These are phyloP conservation scores for Crax fasciolata DNA, from an alignment of 2,797 vertebrate species.

Conservation along the genomic window DNA sequence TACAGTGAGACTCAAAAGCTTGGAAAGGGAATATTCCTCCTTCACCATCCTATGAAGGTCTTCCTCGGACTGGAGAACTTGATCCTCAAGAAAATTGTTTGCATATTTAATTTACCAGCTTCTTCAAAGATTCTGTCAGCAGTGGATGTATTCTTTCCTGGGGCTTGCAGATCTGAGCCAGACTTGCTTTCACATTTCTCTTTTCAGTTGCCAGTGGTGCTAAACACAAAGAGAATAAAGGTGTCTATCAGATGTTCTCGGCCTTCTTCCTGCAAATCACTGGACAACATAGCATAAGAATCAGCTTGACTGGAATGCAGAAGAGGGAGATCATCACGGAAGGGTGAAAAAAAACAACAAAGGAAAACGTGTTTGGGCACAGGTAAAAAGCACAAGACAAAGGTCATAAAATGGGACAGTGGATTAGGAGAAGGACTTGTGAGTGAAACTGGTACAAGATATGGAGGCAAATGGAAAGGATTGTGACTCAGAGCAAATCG, in stretches of 20 bases:
- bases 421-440: conserved; percentile 14
- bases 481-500: not conserved
- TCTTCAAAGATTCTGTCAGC: conserved; percentile 49
- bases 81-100: conserved; percentile 30
- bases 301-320: not conserved
- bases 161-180: conserved; percentile 16
- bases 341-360: not conserved
- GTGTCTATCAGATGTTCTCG: not conserved
- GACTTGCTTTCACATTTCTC: conserved; percentile 39
- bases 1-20: not conserved
- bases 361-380: not conserved
- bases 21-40: not conserved
- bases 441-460: not conserved
- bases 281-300: not conserved
- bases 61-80: conserved; percentile 11
- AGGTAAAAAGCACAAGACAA: not conserved
- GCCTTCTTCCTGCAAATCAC: conserved; percentile 7
- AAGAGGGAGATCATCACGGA: not conserved
- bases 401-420: not conserved
- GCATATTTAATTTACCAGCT: conserved; percentile 37
- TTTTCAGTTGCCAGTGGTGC: conserved; percentile 18
- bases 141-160: conserved; percentile 22
- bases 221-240: conserved; percentile 45
- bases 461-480: not conserved
- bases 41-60: not conserved